Percentiles rank a stretch among this genome's conserved stretches.
Conservation (phyloP, 2,113 vertebrate species). For the Chrysochloris asiatica region DNA sequence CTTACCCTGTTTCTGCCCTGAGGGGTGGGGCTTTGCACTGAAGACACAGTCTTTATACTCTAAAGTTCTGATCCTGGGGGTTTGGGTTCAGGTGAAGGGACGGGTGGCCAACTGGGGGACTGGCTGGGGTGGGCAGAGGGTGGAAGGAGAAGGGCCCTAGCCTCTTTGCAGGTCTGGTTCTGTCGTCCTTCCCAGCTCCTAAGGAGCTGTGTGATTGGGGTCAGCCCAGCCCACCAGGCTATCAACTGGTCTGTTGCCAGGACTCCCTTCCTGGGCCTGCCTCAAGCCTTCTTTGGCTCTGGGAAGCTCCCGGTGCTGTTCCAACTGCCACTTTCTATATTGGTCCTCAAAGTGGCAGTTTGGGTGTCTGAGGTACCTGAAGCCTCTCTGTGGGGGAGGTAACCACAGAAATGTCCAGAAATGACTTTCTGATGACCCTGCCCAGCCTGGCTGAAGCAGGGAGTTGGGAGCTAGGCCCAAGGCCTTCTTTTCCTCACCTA, state of each 20-base stretch:
- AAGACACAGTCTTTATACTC: neutral
- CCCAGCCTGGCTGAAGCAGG: neutral
- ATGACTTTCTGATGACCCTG: neutral
- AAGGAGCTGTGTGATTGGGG: neutral
- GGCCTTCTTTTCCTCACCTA: neutral
- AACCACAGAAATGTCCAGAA: constrained; percentile 48
- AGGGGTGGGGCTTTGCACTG: neutral
- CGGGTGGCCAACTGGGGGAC: neutral
- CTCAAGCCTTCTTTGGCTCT: neutral
- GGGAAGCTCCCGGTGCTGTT: constrained; percentile 1
- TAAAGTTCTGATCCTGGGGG: neutral
- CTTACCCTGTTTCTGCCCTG: neutral
- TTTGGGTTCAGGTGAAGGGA: neutral
- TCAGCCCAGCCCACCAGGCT: neutral
- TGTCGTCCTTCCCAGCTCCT: neutral
- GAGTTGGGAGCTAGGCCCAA: neutral
- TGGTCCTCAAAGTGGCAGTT: constrained; percentile 52
- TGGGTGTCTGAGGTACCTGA: constrained; percentile 57
- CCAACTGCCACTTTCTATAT: constrained; percentile 23
- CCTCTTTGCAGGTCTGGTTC: neutral
- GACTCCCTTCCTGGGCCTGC: neutral
- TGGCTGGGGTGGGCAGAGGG: neutral
- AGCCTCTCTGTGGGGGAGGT: neutral
- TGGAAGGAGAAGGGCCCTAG: neutral
- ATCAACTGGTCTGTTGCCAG: neutral